Conservation (phyloP, 2,113 vertebrate species). For the Alectura lathami region DNA sequence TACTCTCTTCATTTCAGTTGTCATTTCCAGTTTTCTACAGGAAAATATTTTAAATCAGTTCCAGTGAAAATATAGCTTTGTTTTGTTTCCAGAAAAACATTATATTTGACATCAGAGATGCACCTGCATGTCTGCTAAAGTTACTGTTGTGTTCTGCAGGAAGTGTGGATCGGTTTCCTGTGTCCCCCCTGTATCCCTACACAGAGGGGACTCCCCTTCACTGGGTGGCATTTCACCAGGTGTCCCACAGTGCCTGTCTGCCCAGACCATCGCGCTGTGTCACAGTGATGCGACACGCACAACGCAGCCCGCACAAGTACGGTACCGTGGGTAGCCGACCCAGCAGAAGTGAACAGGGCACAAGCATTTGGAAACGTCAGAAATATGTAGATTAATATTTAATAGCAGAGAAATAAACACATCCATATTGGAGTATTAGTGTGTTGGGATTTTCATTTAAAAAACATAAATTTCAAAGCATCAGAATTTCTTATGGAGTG, state of each 20-base stretch:
- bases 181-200: fast-evolving
- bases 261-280: neutral
- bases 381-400: neutral
- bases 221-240: neutral
- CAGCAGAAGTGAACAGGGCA: neutral
- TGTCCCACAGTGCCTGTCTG: neutral
- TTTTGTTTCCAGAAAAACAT: neutral
- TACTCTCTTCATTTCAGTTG: neutral
- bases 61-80: neutral
- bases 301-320: neutral
- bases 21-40: neutral
- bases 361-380: neutral
- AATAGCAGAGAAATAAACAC: neutral
- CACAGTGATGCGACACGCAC: no score
- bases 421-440: neutral
- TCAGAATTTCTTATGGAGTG: neutral
- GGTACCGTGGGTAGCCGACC: neutral
- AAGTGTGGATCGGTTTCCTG: neutral
- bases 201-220: fast-evolving
- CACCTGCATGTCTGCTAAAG: neutral
- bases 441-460: neutral
- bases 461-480: neutral
- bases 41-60: neutral
- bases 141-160: neutral
- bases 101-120: neutral